These are phyloP conservation scores for Euleptes europaea DNA, from an alignment of 2,113 vertebrate genomes.

Conservation along the genomic window DNA sequence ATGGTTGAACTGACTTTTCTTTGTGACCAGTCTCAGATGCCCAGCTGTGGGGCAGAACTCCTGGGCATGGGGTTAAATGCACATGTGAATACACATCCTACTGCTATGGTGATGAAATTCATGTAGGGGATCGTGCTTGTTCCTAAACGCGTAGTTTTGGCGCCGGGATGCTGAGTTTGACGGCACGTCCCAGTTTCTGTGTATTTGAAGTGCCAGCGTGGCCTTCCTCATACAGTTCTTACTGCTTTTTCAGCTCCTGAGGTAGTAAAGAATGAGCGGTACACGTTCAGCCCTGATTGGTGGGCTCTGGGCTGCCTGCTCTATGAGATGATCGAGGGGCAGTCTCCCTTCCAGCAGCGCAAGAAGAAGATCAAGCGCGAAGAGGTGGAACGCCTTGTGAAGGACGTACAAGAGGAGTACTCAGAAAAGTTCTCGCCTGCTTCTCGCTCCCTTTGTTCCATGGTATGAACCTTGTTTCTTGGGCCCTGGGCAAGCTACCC, in stretches of 20 bases:
- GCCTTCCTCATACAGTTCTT: not conserved
- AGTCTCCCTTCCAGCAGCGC: slow-evolving; percentile 96
- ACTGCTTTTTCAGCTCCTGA: slow-evolving; percentile 82
- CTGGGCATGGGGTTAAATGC: too few relatives aligned
- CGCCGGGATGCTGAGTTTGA: too few relatives aligned
- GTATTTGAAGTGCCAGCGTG: not conserved
- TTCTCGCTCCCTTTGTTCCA: slow-evolving; percentile 86
- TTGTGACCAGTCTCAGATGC: not conserved
- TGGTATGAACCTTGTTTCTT: slow-evolving; percentile 70
- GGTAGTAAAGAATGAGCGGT: slow-evolving; percentile 94
- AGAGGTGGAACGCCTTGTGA: slow-evolving; percentile 93
- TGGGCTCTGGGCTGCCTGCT: slow-evolving; percentile 95
- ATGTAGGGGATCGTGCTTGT: too few relatives aligned
- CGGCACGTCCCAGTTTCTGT: not conserved
- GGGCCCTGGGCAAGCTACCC: not conserved
- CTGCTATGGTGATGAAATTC: too few relatives aligned
- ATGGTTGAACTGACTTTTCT: not conserved
- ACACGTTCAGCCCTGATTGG: slow-evolving; percentile 96
- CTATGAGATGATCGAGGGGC: slow-evolving; percentile 97
- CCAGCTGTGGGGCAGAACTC: too few relatives aligned
- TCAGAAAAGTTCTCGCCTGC: slow-evolving; percentile 87
- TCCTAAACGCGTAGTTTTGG: too few relatives aligned
- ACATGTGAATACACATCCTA: too few relatives aligned
- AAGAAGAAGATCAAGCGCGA: slow-evolving; percentile 97
- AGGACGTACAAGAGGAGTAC: slow-evolving; percentile 91